phyloP scores from a whole-genome alignment of 2,797 vertebrate genomes.

The Merluccius polli region DNA sequence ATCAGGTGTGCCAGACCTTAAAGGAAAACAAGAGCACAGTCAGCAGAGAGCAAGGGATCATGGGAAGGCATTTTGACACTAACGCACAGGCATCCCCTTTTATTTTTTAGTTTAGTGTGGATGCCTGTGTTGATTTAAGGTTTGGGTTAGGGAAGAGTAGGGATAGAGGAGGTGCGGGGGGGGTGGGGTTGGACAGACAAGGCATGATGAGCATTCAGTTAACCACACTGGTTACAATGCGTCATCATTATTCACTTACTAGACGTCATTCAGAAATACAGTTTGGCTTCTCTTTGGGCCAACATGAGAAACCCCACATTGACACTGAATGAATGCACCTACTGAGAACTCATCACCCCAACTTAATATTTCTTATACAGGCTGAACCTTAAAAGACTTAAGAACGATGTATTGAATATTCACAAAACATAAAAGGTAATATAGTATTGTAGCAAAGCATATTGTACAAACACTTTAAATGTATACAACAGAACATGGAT shows the following conservation, averaged over 20 bases:
- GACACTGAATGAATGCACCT: conserved; percentile 18
- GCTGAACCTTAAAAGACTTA: neutral
- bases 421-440: neutral
- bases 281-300: conserved; percentile 18
- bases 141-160: conserved; percentile 48
- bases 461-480: neutral
- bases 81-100: conserved; percentile 84
- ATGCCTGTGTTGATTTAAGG: conserved; percentile 73
- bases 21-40: conserved; percentile 99
- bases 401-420: neutral
- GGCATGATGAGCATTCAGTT: conserved; percentile 80
- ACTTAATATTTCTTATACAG: neutral
- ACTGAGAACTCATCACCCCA: conserved; percentile 4
- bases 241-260: conserved; percentile 74
- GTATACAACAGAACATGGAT: neutral
- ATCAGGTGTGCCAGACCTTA: conserved; percentile 99
- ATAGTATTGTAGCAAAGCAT: neutral
- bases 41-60: conserved; percentile 96
- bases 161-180: conserved; percentile 46
- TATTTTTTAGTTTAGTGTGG: conserved; percentile 58
- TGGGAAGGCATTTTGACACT: conserved; percentile 83
- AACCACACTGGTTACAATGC: conserved; percentile 77
- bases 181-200: conserved; percentile 58
- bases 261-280: conserved; percentile 53
- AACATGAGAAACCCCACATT: conserved; percentile 10